Evolutionary conservation across 2,888 invertebrate genomes (phyloP), one percentile per base, ranked within the genome.

Genomic region (Darwinula stevensoni): DNA sequence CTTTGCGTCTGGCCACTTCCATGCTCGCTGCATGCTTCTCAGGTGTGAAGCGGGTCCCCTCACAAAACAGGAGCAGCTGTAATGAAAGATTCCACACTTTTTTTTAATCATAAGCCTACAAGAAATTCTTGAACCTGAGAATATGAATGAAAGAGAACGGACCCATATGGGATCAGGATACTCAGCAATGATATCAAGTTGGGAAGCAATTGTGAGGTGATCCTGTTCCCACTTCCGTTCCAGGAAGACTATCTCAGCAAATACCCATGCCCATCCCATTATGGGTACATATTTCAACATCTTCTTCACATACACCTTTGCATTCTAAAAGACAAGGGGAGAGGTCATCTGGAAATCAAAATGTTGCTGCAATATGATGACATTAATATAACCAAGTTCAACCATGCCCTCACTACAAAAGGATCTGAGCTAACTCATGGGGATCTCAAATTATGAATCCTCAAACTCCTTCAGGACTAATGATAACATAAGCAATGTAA

Each of bases 201-300:
- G 80, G 27, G 55, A 55, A 38, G 65, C 63, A 42, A 91, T 74
- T 36, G 67, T 69, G 45, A 68, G 65, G 48, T 66, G 73, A 52
- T 91, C 91, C 51, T 80, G 75, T 33, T 80, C 74, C 60, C 71
- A 86, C 39, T 72, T 73, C 41, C 88, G 62, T 49, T 84, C 80
- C 35, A 91, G 60, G 54, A 88, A 88, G 37, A 88, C 76, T 53
- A 75, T 75, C 50, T 88, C 88, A 1, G 76, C 74, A 50, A 84
- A 78, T 55, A 78, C 76, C 84, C 86, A 91, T 44, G 74, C 71
- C 88, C 88, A 91, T 18, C 88, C 88, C 41, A 88, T 64, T 6
- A 80, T 41, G 2, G 14, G 31, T 39, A 88, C 61, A 49, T 75
- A 84, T 42, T 73, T 68, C 39, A 88, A 68, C 11, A 70, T 70